Base-by-base conservation (phyloP, 1,140 invertebrate species). In the Chironomus tepperi region DNA sequence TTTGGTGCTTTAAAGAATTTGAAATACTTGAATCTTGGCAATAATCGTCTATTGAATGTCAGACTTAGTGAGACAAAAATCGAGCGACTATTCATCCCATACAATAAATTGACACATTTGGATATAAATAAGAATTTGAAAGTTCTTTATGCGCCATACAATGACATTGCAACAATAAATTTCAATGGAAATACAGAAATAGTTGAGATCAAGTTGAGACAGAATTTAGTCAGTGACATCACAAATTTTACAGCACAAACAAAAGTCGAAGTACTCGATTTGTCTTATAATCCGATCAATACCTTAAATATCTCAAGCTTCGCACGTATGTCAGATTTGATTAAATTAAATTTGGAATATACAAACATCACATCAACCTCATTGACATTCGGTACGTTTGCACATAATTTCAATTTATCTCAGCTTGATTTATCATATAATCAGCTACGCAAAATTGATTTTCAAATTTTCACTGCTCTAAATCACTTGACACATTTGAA, bases 351-450 rank as follows among this genome's bases (percentile, higher is more conserved):
- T 19, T 70, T 70, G 18, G 65, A 70, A 21, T 70, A 19, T 70
- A 70, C 65, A 70, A 70, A 70, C 65, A 70, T 70, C 7, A 18
- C 65, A 19, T 18, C 16, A 7, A 18, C n/a, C 8, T 70, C 65
- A 70, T 21, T 70, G 65, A 70, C 65, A 70, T 70, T 70, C 18
- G 65, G 65, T 18, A 70, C 65, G 9, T 70, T 70, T 19, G 16
- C 65, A 8, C 65, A 70, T 6, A 70, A 70, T 70, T n/a, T 6
- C 3, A 70, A 70, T 70, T 70, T 70, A 21, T 19, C 65, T 18
- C 19, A 19, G 18, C 65, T 70, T 7, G 65, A 70, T 19, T 21
- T 70, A 9, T 70, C 65, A 70, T 70, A 70, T 18, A 70, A 70
- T 19, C 16, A 19, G 18, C 10, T 70, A 19, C 8, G 19, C 15